Percentiles rank a stretch among this genome's conserved stretches.
phyloP scores from a whole-genome alignment of 2,113 vertebrate genomes.

The Pedetes capensis region DNA sequence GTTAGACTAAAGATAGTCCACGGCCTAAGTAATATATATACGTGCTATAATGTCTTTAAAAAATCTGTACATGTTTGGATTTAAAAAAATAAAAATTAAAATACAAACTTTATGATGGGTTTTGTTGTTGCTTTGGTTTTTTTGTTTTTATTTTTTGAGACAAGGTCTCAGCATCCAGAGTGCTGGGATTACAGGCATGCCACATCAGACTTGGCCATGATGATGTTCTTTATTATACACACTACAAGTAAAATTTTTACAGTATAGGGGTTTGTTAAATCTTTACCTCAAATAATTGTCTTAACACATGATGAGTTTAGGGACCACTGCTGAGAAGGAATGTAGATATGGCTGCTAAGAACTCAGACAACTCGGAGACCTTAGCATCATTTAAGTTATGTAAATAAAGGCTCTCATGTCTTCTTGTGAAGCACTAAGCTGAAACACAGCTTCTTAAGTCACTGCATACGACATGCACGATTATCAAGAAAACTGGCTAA shows the following conservation, averaged over 20 bases:
- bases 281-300: neutral
- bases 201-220: too few relatives aligned
- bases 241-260: neutral
- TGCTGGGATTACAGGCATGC: too few relatives aligned
- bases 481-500: neutral
- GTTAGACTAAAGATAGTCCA: too few relatives aligned
- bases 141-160: too few relatives aligned
- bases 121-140: too few relatives aligned
- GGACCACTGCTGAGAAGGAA: neutral
- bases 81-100: too few relatives aligned
- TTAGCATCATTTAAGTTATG: neutral
- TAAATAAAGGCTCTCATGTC: neutral
- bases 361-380: neutral
- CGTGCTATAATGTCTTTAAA: too few relatives aligned
- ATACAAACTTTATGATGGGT: too few relatives aligned
- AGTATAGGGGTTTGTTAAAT: neutral
- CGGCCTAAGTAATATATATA: too few relatives aligned
- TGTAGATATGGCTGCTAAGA: neutral
- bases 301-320: neutral
- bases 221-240: neutral
- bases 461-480: neutral
- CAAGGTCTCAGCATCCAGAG: too few relatives aligned
- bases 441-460: neutral
- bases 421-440: neutral
- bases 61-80: too few relatives aligned